Evolutionary conservation across 2,797 vertebrate genomes (phyloP).

Genomic region (Enoplosus armatus): DNA sequence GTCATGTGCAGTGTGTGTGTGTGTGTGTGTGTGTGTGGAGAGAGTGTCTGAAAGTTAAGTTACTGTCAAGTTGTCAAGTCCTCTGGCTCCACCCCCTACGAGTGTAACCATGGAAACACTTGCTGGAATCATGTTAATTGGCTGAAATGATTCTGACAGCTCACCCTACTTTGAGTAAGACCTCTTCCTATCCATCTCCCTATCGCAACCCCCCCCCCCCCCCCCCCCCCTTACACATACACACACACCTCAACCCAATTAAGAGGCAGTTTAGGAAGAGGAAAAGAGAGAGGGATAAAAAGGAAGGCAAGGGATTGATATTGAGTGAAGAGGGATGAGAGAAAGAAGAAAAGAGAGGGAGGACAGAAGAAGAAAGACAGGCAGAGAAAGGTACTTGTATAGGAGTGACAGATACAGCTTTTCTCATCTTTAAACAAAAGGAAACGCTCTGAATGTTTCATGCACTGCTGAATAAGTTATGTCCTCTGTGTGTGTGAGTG

Average conservation of each 20-base stretch:
- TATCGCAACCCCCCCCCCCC: neutral
- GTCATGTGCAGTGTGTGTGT: conserved; percentile 20
- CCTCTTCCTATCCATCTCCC: conserved; percentile 46
- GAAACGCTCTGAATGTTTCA: conserved; percentile 78
- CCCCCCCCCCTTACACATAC: neutral
- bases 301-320: conserved; percentile 19
- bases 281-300: conserved; percentile 30
- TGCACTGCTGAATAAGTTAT: conserved; percentile 79
- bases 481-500: conserved; percentile 36
- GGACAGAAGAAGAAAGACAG: conserved; percentile 20
- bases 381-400: conserved; percentile 52
- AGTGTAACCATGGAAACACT: conserved; percentile 75
- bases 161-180: conserved; percentile 64
- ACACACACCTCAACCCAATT: conserved; percentile 50
- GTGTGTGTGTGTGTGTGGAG: neutral
- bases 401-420: conserved; percentile 73
- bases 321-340: conserved; percentile 21
- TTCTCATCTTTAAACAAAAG: conserved; percentile 81
- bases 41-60: conserved; percentile 50
- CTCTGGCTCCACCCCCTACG: conserved; percentile 57
- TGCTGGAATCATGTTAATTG: conserved; percentile 74
- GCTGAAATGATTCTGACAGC: conserved; percentile 71
- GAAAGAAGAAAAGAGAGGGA: conserved; percentile 9
- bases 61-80: conserved; percentile 64
- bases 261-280: conserved; percentile 44